Evolutionary conservation across 2,888 invertebrate species (phyloP).

Genomic region (Teleogryllus oceanicus): DNA sequence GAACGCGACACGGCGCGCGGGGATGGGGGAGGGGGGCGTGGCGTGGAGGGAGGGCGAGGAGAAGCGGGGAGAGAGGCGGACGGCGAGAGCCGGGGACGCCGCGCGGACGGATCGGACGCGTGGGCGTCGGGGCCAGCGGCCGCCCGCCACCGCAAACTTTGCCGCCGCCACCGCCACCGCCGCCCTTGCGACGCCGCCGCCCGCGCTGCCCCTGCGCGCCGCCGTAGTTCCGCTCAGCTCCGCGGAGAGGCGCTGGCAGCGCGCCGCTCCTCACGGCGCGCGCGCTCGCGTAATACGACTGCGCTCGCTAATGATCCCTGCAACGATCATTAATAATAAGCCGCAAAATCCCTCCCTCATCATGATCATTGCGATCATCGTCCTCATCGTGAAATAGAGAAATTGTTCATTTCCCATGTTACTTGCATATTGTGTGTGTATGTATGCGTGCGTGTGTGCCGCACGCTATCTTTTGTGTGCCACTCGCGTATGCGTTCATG

Average conservation of each 20-base stretch:
- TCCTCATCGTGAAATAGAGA: neutral
- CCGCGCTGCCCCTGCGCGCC: neutral
- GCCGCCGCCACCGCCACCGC: neutral
- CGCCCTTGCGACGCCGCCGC: neutral
- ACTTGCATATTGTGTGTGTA: neutral
- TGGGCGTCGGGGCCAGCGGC: neutral
- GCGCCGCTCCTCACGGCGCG: too few species aligned
- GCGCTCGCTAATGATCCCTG: neutral
- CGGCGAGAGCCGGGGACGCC: neutral
- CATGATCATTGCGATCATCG: slow-evolving; percentile 18
- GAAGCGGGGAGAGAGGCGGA: neutral
- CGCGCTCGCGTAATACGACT: neutral
- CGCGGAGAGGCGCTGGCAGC: neutral
- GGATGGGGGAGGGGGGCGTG: neutral
- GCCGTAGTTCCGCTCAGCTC: neutral
- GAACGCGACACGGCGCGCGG: neutral
- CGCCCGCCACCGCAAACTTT: neutral
- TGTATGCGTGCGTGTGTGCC: too few species aligned
- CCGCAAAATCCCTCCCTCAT: neutral
- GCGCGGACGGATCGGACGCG: neutral
- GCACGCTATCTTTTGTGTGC: too few species aligned
- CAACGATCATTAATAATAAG: slow-evolving; percentile 5
- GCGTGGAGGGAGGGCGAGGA: neutral
- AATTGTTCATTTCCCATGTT: neutral
- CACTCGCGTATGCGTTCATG: too few species aligned